Evolutionary conservation across 2,888 invertebrate genomes (phyloP).

Genomic region (Agonopterix arenella): DNA sequence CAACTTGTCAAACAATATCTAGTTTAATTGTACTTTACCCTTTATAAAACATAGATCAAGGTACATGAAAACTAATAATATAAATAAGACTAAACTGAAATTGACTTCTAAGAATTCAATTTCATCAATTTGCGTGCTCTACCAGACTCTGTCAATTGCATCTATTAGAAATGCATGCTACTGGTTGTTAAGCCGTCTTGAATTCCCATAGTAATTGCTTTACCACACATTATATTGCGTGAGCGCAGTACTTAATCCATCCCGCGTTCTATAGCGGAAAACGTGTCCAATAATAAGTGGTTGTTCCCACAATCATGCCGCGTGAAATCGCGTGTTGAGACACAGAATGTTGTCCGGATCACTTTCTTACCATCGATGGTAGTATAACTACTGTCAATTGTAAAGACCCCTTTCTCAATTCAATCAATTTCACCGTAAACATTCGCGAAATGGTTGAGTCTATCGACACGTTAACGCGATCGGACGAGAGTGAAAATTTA

Average conservation of each 20-base stretch:
- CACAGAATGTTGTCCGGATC: conserved; percentile 26
- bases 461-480: conserved; percentile 16
- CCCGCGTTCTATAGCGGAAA: conserved; percentile 16
- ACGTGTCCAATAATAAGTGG: conserved; percentile 20
- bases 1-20: no score
- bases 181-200: conserved; percentile 8
- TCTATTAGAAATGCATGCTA: conserved; percentile 11
- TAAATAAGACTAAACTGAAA: no score
- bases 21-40: no score
- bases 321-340: conserved; percentile 34
- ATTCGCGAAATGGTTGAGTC: conserved; percentile 23
- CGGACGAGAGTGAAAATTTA: conserved; percentile 26
- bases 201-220: conserved; percentile 14
- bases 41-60: no score
- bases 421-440: conserved; percentile 44
- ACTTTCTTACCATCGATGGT: conserved; percentile 36
- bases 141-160: conserved; percentile 8
- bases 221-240: conserved; percentile 14
- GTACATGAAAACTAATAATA: no score
- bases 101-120: neutral
- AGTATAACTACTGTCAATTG: conserved; percentile 34
- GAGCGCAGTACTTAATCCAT: conserved; percentile 19
- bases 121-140: conserved; percentile 3
- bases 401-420: conserved; percentile 30
- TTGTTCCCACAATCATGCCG: conserved; percentile 30